Base-by-base conservation (phyloP, 1,140 invertebrate species). In the Drosophila malerkotliana region DNA sequence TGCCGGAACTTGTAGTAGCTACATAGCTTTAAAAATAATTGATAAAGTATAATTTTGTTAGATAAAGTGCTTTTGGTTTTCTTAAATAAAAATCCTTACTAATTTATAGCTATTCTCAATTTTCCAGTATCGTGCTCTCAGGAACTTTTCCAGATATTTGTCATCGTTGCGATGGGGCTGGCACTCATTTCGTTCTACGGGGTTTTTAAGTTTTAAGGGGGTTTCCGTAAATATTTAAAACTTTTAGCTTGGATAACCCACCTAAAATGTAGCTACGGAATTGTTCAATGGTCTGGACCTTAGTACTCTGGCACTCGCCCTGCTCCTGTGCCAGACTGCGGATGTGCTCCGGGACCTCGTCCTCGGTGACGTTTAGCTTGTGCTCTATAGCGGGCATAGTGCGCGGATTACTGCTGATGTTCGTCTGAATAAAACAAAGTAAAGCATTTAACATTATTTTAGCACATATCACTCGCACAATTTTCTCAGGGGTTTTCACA, bases 41-140 rank as follows among this genome's bases (percentile, higher is more conserved):
- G 14, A 53, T 34, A 21, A 53, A 53, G 7, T 15, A 48, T 26
- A n/a, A 1, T 34, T 34, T 34, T 3, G 7, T 45, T 9, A 18
- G 4, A 7, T 45, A 45, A 8, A 18, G 44, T 1, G 1, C 15
- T 45, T 21, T 21, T 21, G 21, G 2, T 21, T 2, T n/a, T 37
- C 10, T 37, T 10, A 37, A 37, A 12, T 21, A 12, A 9, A 7
- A 1, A 8, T 44, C 1, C 41, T 44, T 4, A 44, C 96, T 94
- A 98, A 92, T 93, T 94, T 94, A 91, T 98, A 96, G 0, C 97
- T 95, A 71, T 94, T 93, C 89, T 95, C 94, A 2, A 97, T 93
- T 85, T 96, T 94, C 91, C 97, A 98, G 90, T 95, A 95, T 69
- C 97, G 93, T 0, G 96, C 96, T 71, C 97, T 93, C 28, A 98